phyloP scores from a whole-genome alignment of 2,113 vertebrate genomes.

The Pangasianodon hypophthalmus region DNA sequence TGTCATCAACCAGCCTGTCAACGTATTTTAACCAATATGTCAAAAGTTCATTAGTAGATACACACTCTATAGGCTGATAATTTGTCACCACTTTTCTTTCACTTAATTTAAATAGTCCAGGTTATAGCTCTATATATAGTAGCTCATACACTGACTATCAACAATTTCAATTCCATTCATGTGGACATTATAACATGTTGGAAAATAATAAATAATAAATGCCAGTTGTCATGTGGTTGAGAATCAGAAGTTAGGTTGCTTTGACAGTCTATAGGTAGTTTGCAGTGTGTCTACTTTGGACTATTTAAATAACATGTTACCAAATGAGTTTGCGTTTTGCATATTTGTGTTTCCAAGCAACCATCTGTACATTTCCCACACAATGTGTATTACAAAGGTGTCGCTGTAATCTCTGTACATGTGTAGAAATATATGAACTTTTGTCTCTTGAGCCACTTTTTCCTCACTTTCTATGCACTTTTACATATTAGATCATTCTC shows the following conservation, averaged over 20 bases:
- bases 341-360: neutral
- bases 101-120: neutral
- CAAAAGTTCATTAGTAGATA: neutral
- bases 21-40: neutral
- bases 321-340: neutral
- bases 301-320: neutral
- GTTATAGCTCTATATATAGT: neutral
- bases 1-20: too few relatives aligned
- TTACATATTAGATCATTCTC: neutral
- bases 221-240: neutral
- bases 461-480: too few relatives aligned
- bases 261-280: neutral
- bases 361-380: neutral
- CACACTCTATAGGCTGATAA: too few relatives aligned
- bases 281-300: neutral
- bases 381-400: neutral
- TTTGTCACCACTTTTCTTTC: neutral
- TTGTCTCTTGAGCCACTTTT: too few relatives aligned
- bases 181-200: neutral
- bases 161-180: neutral
- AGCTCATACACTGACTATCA: neutral
- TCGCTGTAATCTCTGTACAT: neutral
- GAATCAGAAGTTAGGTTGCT: neutral
- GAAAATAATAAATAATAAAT: neutral
- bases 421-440: neutral